These are phyloP conservation scores for Lasioglossum oenotherae DNA, from an alignment of 2,888 invertebrate species.

Conservation along the genomic window DNA sequence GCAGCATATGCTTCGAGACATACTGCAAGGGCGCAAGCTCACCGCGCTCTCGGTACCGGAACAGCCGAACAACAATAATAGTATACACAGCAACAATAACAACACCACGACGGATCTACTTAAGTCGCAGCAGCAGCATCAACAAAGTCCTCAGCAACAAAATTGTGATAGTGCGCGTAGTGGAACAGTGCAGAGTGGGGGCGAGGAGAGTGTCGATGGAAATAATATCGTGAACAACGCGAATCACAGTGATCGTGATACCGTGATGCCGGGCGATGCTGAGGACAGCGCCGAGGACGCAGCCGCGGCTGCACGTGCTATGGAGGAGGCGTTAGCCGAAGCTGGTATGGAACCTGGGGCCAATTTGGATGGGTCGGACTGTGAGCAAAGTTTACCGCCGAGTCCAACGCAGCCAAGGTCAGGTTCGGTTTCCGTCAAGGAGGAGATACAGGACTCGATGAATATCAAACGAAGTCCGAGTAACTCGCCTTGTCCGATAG, in stretches of 20 bases:
- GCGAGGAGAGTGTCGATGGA: constrained; percentile 82
- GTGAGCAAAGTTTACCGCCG: constrained; percentile 82
- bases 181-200: constrained; percentile 83
- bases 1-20: constrained; percentile 95
- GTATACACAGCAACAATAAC: constrained; percentile 85
- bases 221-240: constrained; percentile 78
- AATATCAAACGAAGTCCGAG: constrained; percentile 82
- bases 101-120: constrained; percentile 85
- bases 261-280: constrained; percentile 82
- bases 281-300: constrained; percentile 84
- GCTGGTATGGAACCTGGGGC: constrained; percentile 86
- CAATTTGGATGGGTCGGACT: constrained; percentile 83
- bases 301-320: constrained; percentile 84
- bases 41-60: constrained; percentile 90
- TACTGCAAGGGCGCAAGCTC: constrained; percentile 95
- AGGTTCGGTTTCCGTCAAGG: constrained; percentile 82
- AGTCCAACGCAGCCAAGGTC: constrained; percentile 82
- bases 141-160: constrained; percentile 82
- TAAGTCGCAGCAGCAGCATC: constrained; percentile 85
- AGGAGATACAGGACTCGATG: constrained; percentile 80
- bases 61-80: constrained; percentile 86
- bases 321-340: constrained; percentile 88
- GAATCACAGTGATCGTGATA: constrained; percentile 81
- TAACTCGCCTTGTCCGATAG: constrained; percentile 82
- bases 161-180: constrained; percentile 84